Base-by-base conservation (phyloP, 2,888 invertebrate genomes). In the Lacanobia wlatinum region DNA sequence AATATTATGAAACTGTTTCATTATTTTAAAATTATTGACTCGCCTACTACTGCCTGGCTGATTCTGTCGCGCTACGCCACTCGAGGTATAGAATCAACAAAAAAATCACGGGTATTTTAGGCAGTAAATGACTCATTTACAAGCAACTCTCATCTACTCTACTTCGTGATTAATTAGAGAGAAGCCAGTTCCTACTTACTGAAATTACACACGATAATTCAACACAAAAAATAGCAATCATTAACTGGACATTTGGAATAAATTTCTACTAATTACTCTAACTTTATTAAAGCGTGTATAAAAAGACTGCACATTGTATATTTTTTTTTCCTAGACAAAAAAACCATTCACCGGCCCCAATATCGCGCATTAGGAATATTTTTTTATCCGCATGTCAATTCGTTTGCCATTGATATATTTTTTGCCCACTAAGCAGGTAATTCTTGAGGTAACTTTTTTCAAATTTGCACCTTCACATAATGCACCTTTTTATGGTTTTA, bases 381-480 rank as follows among this genome's bases (percentile, higher is more conserved):
- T 76, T 90, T 76, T 73, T 59, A 34, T 60, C 90, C 93, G 89
- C 92, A 93, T 93, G 93, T 93, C 93, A 92, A 93, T 93, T 90
- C 87, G 87, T 89, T 78, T 59, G 85, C 88, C 90, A 92, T 92
- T 92, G 90, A 91, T 90, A 84, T 73, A 60, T 80, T 87, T 91
- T 92, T 92, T 91, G 84, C 70, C 58, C 71, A 67, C 58, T 58
- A 69, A 71, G 75, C 89, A 89, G 90, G 90, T 90, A 90, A 80
- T 77, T 78, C 87, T 87, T 85, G 79, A 78, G 86, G 78, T 85
- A 78, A 82, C 86, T 89, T 91, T 91, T 92, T 92, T 91, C 90
- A 84, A 92, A 93, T 94, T 95, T 92, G 92, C 94, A 93, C 94
- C 93, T 90, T 88, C 82, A 85, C 87, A 89, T 90, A 90, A 93